phyloP scores from a whole-genome alignment of 1,140 invertebrate species.

The Drosophila simulans region DNA sequence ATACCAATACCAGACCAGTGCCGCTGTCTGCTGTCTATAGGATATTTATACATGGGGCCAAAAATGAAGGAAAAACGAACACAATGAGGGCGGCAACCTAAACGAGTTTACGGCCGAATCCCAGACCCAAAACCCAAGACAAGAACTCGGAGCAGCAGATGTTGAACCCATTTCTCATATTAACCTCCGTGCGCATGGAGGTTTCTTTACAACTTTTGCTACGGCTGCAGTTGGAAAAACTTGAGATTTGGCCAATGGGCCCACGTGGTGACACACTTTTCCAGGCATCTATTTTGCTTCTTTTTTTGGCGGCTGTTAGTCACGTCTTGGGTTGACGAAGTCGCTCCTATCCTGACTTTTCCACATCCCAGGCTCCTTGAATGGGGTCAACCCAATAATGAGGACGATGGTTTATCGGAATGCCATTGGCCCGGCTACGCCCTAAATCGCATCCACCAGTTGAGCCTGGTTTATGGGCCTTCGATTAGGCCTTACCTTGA shows the following conservation, averaged over 20 bases:
- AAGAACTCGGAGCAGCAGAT: slow-evolving; percentile 62
- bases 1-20: slow-evolving; percentile 1
- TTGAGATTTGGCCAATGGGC: slow-evolving; percentile 32
- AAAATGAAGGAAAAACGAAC: slow-evolving; percentile 26
- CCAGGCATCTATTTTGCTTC: slow-evolving; percentile 1
- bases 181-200: slow-evolving; percentile 48
- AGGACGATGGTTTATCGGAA: slow-evolving; percentile 37
- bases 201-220: slow-evolving; percentile 20
- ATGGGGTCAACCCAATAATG: slow-evolving; percentile 45
- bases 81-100: slow-evolving; percentile 74
- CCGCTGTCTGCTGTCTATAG: slow-evolving; percentile 47
- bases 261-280: slow-evolving; percentile 65
- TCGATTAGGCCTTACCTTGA: slow-evolving; percentile 39
- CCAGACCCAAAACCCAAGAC: slow-evolving; percentile 19
- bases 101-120: slow-evolving; percentile 61
- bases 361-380: slow-evolving; percentile 32
- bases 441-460: slow-evolving; percentile 42
- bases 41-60: slow-evolving; percentile 62
- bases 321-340: slow-evolving; percentile 33
- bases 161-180: slow-evolving; percentile 72
- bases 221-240: slow-evolving; percentile 33
- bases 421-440: slow-evolving; percentile 33
- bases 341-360: slow-evolving; percentile 13
- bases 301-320: slow-evolving; percentile 22
- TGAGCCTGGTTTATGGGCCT: slow-evolving; percentile 20